phyloP scores from a whole-genome alignment of 2,888 invertebrate species.

The Xestia ashworthii region DNA sequence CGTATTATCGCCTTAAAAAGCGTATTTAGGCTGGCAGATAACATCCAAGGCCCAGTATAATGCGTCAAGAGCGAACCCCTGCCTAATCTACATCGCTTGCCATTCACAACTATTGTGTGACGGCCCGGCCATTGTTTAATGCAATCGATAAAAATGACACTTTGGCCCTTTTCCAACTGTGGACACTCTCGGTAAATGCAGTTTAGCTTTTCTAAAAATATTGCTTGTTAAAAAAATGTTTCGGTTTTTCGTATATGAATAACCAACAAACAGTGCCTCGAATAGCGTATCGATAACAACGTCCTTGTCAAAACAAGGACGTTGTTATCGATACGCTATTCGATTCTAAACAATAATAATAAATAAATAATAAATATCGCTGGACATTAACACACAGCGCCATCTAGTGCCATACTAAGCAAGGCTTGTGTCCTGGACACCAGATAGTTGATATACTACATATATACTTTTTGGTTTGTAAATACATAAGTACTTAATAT shows the following conservation, averaged over 20 bases:
- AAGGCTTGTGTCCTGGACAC: too few species aligned
- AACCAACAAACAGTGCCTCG: constrained; percentile 6
- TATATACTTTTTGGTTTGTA: too few species aligned
- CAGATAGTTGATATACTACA: too few species aligned
- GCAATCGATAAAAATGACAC: constrained; percentile 87
- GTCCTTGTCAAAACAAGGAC: too few species aligned
- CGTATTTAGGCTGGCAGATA: constrained; percentile 65
- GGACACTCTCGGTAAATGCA: constrained; percentile 51
- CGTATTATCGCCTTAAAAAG: constrained; percentile 56
- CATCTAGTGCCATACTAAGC: too few species aligned
- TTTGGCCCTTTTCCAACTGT: constrained; percentile 86
- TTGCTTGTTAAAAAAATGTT: constrained; percentile 33
- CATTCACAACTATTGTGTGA: constrained; percentile 88
- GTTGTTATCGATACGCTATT: constrained; percentile 21
- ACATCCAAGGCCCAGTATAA: constrained; percentile 61
- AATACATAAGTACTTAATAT: too few species aligned
- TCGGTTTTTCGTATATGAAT: constrained; percentile 23
- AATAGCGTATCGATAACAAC: too few species aligned
- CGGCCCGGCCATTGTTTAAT: constrained; percentile 84
- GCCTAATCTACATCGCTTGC: constrained; percentile 89
- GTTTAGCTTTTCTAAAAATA: constrained; percentile 47
- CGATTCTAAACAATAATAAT: not conserved
- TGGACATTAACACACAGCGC: too few species aligned
- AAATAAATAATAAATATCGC: too few species aligned
- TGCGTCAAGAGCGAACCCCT: constrained; percentile 77